Conservation (phyloP, 1,140 invertebrate species). For the Nasonia giraulti region DNA sequence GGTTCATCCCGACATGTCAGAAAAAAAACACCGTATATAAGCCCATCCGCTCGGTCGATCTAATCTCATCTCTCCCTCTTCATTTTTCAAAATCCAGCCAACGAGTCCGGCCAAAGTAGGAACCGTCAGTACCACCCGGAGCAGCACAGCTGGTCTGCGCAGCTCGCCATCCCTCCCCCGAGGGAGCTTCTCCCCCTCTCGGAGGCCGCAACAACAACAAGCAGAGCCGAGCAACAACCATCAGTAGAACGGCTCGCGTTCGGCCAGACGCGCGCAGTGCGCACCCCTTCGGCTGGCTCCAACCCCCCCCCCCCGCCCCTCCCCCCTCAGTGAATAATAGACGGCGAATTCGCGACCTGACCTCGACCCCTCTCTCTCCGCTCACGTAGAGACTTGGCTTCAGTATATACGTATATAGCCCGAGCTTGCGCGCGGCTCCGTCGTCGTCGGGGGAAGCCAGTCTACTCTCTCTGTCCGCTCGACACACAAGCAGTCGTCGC, state of each 20-base stretch:
- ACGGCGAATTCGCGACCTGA: constrained; percentile 29
- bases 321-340: constrained; percentile 28
- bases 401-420: too few species aligned
- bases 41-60: constrained; percentile 5
- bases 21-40: too few species aligned
- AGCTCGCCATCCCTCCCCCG: not conserved
- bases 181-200: too few species aligned
- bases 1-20: too few species aligned
- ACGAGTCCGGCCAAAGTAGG: not conserved
- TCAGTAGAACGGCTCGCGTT: constrained; percentile 26
- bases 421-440: not conserved
- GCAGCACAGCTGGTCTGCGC: not conserved
- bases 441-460: not conserved
- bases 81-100: not conserved
- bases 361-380: constrained; percentile 33
- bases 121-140: too few species aligned
- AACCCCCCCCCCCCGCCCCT: too few species aligned
- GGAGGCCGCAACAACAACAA: too few species aligned
- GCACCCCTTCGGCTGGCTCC: not conserved
- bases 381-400: too few species aligned
- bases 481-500: not conserved
- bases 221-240: not conserved
- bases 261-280: not conserved
- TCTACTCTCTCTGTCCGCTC: not conserved
- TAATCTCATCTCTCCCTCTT: too few species aligned